phyloP scores from a whole-genome alignment of 1,140 invertebrate genomes.

The Panagrolaimus sp. region DNA sequence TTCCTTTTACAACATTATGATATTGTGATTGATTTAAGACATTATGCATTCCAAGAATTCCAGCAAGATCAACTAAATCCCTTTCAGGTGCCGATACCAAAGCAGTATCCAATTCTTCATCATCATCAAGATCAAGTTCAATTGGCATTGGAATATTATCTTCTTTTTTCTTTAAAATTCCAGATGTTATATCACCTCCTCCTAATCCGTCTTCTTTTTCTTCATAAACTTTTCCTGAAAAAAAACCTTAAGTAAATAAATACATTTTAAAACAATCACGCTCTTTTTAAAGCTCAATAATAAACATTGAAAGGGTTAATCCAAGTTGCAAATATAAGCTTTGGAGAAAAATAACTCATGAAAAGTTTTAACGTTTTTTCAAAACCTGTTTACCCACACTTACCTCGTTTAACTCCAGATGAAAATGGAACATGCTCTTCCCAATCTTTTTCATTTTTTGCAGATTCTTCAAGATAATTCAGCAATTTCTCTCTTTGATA shows the following conservation, averaged over 20 bases:
- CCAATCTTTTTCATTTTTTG: slow-evolving; percentile 90
- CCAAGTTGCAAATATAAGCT: too few relatives aligned
- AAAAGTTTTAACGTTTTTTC: slow-evolving; percentile 15
- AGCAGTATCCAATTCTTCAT: slow-evolving; percentile 34
- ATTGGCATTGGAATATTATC: slow-evolving; percentile 63
- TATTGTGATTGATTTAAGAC: slow-evolving; percentile 99
- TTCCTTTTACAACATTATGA: slow-evolving; percentile 73
- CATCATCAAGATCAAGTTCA: slow-evolving; percentile 57
- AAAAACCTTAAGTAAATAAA: slow-evolving; percentile 47
- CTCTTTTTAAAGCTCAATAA: too few relatives aligned
- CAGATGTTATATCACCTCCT: not conserved
- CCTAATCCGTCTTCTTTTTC: not conserved
- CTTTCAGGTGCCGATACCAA: slow-evolving; percentile 74
- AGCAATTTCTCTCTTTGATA: slow-evolving; percentile 90
- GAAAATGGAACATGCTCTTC: slow-evolving; percentile 90
- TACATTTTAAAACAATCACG: slow-evolving; percentile 14
- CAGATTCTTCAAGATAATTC: slow-evolving; percentile 93
- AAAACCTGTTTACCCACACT: slow-evolving; percentile 58
- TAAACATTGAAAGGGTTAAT: too few relatives aligned
- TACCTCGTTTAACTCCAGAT: slow-evolving; percentile 78
- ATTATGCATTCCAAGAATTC: slow-evolving; percentile 83
- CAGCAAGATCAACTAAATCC: slow-evolving; percentile 96
- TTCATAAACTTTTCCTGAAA: slow-evolving; percentile 30
- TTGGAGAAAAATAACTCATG: not conserved
- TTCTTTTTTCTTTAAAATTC: slow-evolving; percentile 64